These are phyloP conservation scores for Zelostemma sp. DNA, from an alignment of 1,140 invertebrate species.

Conservation along the genomic window DNA sequence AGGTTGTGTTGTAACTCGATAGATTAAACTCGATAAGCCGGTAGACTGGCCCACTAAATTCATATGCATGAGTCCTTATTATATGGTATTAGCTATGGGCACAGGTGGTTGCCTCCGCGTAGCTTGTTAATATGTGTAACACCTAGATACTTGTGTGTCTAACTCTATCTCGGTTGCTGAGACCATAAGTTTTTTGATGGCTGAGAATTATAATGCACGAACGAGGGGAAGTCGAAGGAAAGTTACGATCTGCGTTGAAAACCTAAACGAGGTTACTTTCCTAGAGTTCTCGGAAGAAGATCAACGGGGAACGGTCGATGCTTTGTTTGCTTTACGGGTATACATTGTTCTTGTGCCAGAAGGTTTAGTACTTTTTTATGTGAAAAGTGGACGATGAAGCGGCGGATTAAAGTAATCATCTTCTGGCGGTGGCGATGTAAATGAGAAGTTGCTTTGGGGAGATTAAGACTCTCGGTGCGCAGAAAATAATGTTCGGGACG, in stretches of 20 bases:
- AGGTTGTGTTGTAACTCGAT: slow-evolving; percentile 50
- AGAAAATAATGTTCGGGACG: too few species aligned
- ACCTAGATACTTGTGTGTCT: slow-evolving; percentile 29
- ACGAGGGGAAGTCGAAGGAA: not conserved
- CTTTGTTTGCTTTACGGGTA: too few species aligned
- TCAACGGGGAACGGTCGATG: not conserved
- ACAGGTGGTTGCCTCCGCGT: slow-evolving; percentile 64
- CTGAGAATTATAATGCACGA: not conserved
- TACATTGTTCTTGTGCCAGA: not conserved
- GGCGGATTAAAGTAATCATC: slow-evolving; percentile 43
- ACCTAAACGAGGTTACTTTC: not conserved
- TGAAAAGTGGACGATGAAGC: slow-evolving; percentile 19
- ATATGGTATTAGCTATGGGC: slow-evolving; percentile 67
- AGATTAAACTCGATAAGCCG: slow-evolving; percentile 58
- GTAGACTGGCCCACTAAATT: slow-evolving; percentile 61
- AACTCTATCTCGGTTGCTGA: slow-evolving; percentile 10
- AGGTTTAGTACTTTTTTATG: not conserved
- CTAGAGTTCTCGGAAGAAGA: not conserved
- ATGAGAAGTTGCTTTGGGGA: slow-evolving; percentile 28
- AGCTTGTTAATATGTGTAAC: slow-evolving; percentile 40
- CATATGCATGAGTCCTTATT: slow-evolving; percentile 69
- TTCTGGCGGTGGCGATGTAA: slow-evolving; percentile 42
- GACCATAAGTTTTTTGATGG: not conserved
- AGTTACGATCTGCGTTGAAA: not conserved
- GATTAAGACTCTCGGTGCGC: slow-evolving; percentile 13